Base-by-base conservation (phyloP, 2,888 invertebrate species). In the Lysandra coridon region DNA sequence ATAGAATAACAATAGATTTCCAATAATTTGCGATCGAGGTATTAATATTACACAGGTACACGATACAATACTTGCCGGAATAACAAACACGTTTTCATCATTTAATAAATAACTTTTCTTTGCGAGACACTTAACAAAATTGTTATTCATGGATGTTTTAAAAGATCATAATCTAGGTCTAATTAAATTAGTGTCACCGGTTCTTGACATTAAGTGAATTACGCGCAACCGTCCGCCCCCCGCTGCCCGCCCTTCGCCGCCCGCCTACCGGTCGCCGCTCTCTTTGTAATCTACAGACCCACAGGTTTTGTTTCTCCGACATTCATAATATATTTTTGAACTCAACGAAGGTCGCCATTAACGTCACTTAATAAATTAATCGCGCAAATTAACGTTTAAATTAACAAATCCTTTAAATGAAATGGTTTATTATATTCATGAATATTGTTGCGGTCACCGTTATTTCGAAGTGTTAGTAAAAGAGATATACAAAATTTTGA, bases 181-280 rank as follows among this genome's bases (percentile, higher is more conserved):
- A 90, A 90, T 91, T 89, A 90, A 91, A 91, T 91, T 90, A 90
- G 85, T 87, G 90, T 90, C 89, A 89, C 87, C 87, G 87, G 89
- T 89, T 87, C 87, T 86, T 86, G 88, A 88, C 87, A 87, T 86
- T 90, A 90, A 91, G 89, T 90, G 89, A 91, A 91, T 92, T 90
- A 90, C 87, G 87, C 87, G 86, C 85, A 88, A 88, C 87, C 82
- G 79, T 14, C 83, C 86, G 85, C 7, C 40, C 4, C 57, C 14
- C 14, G 17, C 57, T 23, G n/a, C 57, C 30, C 64, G 33, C 12
- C 64, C 33, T 10, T 3, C 23, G 5, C 62, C 86, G 85, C 14
- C 33, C 30, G 4, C 30, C 69, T 4, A n/a, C 30, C 64, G 62
- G 62, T 62, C 62, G 23, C 40, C n/a, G n/a, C 73, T 73, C 40